phyloP scores from a whole-genome alignment of 2,797 vertebrate genomes.

The Micropoecilia bifurca region DNA sequence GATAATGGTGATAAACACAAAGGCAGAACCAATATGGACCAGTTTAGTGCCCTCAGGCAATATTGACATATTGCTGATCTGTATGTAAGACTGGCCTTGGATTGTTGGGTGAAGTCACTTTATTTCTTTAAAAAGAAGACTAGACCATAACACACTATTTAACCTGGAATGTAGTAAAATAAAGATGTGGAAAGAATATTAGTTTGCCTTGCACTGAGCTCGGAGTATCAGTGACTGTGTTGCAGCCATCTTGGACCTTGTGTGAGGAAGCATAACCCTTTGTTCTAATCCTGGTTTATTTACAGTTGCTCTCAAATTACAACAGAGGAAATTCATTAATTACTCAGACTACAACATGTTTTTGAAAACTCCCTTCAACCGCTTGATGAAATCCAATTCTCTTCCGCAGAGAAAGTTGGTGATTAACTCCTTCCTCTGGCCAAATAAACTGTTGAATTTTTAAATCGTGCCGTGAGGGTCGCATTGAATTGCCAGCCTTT shows the following conservation, averaged over 20 bases:
- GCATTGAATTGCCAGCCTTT: not conserved
- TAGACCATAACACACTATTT: not conserved
- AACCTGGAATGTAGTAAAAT: not conserved
- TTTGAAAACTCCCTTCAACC: conserved; percentile 33
- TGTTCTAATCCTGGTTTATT: conserved; percentile 42
- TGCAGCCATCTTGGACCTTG: conserved; percentile 22
- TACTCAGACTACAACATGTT: conserved; percentile 47
- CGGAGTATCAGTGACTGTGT: not conserved
- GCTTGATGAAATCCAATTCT: conserved; percentile 36
- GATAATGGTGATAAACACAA: not conserved
- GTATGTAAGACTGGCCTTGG: not conserved
- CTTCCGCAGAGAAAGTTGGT: not conserved
- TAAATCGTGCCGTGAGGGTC: not conserved
- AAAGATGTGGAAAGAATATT: not conserved
- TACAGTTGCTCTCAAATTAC: conserved; percentile 52
- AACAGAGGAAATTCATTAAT: conserved; percentile 45
- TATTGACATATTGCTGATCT: not conserved
- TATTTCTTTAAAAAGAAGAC: not conserved
- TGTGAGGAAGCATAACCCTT: conserved; percentile 31
- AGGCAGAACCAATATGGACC: not conserved
- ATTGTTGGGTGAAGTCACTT: not conserved
- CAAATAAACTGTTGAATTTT: conserved; percentile 2
- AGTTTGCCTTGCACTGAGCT: not conserved
- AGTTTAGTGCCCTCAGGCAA: not conserved
- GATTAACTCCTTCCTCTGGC: conserved; percentile 13